Base-by-base conservation (phyloP, 2,888 invertebrate genomes). In the Netelia virgata region DNA sequence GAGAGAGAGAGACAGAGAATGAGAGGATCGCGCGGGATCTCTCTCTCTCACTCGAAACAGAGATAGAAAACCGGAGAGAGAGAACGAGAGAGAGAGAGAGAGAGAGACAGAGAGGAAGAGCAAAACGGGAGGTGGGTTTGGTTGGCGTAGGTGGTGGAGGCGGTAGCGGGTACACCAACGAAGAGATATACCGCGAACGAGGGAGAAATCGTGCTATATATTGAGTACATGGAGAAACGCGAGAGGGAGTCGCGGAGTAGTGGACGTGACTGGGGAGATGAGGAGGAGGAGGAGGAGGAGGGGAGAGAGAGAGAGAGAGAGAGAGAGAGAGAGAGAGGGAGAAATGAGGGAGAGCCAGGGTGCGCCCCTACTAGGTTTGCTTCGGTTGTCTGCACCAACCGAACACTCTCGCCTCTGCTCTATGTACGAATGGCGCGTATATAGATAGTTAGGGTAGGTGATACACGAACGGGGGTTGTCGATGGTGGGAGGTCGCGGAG, bases 351-450 rank as follows among this genome's bases (percentile, higher is more conserved):
- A 36, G 61, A 75, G 47, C 50, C 81, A 81, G 84, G 84, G 84
- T 84, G 84, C 64, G 84, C 84, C 84, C 81, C 84, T 77, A 73
- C 84, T 81, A 63, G 70, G 78, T 70, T 69, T 64, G 68, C 82
- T 73, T 74, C 70, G 80, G 72, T 80, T 84, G 76, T 84, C 79
- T 84, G 83, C 83, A 81, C 76, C 83, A 76, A 80, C 83, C 83
- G 70, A 80, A 80, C 75, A 63, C 69, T 36, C 77, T 23, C 11
- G 76, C 66, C 43, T 50, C 74, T 64, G 61, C 9, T 75, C 50
- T 16, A 61, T 50, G 28, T 28, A 28, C 28, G 28, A 28, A 28
- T 20, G 36, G 47, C 55, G 14, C 23, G 70, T 50, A 59, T 20
- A 36, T 50, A 23, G 47, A 50, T 43, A 28, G 5, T 23, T 18